phyloP scores from a whole-genome alignment of 2,113 vertebrate species.

The Mustela lutreola region DNA sequence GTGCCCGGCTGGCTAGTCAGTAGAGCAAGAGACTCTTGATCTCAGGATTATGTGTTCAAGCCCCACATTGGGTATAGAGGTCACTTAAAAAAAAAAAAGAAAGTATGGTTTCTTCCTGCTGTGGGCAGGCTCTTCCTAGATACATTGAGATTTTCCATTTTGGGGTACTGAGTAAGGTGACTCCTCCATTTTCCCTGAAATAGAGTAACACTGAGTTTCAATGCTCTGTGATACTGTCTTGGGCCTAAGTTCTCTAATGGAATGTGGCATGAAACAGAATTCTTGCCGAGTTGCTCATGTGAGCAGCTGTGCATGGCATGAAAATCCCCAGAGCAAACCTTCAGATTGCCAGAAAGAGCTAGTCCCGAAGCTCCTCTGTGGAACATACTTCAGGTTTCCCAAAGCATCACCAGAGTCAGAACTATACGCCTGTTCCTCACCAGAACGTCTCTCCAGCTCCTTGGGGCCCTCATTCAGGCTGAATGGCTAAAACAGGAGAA shows the following conservation, averaged over 20 bases:
- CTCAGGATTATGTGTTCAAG: neutral
- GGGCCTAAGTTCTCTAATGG: slow-evolving; percentile 64
- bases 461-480: neutral
- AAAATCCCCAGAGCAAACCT: slow-evolving; percentile 63
- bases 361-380: neutral
- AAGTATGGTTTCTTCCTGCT: neutral
- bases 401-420: neutral
- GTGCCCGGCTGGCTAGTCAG: neutral
- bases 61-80: neutral
- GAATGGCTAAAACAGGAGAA: neutral
- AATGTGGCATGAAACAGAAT: slow-evolving; percentile 70
- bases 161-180: neutral
- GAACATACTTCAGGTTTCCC: neutral
- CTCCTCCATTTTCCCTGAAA: neutral
- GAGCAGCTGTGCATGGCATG: slow-evolving; percentile 69
- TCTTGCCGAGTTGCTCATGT: slow-evolving; percentile 58
- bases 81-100: neutral
- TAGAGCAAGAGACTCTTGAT: neutral
- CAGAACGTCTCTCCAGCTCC: neutral
- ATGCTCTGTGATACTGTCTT: slow-evolving; percentile 41
- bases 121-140: neutral
- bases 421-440: neutral
- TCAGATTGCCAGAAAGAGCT: slow-evolving; percentile 33
- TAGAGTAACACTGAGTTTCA: neutral
- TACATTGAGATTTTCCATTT: neutral